Base-by-base conservation (phyloP, 2,113 vertebrate genomes). In the Fulica atra region DNA sequence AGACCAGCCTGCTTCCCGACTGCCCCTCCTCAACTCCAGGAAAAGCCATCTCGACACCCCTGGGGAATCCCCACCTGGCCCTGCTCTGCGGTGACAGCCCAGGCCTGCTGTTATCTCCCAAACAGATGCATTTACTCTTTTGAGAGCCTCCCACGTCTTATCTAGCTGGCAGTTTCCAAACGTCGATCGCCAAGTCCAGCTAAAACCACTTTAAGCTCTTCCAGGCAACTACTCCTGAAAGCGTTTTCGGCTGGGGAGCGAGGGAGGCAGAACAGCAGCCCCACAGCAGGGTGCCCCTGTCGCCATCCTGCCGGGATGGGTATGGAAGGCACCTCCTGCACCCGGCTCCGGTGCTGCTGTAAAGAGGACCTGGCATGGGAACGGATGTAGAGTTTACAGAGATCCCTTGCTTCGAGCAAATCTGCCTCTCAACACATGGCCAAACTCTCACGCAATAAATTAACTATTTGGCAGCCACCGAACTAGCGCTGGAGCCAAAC, bases 381-480 rank as follows among this genome's bases (percentile, higher is more conserved):
- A 72, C 54, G 85, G 88, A 92, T 73, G 76, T 73, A 90, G 6
- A 85, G 63, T 83, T 85, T 84, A 97, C 94, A 97, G 79, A 96
- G 92, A 97, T 95, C 78, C 20, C 90, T 96, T 70, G 80, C 97
- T 97, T 95, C 77, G 82, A 97, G 97, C 95, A 95, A 96, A 94
- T 96, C 86, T 95, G 95, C 96, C 92, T 95, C 94, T 97, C 95
- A 81, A 95, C 93, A 97, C 92, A 97, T 60, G 74, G 96, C 95
- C 95, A 97, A 97, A 96, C 92, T 97, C 96, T 97, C 96, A 97
- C 94, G 94, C 92, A 96, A 97, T 96, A 97, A 97, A 97, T 97
- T 97, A 98, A 97, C 97, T 97, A 88, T 97, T 97, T 95, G 95
- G 96, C 91, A 97, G 94, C 87, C 93, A 50, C 93, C 5, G 54